These are phyloP conservation scores for Heterotis niloticus DNA, from an alignment of 2,113 vertebrate genomes.

Conservation along the genomic window DNA sequence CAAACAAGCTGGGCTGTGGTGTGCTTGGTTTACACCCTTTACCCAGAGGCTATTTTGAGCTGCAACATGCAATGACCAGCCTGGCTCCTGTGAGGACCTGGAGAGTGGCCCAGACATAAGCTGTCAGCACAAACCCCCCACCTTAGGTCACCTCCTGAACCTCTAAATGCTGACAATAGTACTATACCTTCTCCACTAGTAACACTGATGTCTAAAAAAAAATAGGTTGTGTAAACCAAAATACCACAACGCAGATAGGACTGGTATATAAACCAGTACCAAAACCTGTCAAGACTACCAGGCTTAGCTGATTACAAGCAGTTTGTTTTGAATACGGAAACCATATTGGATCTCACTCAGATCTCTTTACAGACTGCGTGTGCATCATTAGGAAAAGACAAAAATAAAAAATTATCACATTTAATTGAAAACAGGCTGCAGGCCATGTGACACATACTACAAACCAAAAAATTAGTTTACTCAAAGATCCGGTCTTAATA, in stretches of 20 bases:
- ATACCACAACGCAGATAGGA: background rate
- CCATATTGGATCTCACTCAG: no score
- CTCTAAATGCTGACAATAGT: background rate
- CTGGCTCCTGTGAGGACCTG: background rate
- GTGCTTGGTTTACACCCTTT: background rate
- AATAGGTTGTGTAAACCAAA: background rate
- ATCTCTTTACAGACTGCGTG: background rate
- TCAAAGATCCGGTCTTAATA: conserved; percentile 23
- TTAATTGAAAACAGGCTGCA: conserved; percentile 6
- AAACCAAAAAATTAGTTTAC: conserved; percentile 24
- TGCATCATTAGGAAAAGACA: conserved; percentile 21
- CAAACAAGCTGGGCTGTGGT: no score
- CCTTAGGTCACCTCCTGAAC: background rate
- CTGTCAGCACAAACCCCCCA: conserved; percentile 1
- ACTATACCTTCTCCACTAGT: background rate
- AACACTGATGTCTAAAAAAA: background rate
- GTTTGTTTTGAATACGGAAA: background rate
- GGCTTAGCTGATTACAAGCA: background rate
- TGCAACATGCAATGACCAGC: background rate
- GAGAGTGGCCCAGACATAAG: conserved; percentile 13
- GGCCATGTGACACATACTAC: conserved; percentile 23
- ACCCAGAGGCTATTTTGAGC: conserved; percentile 26
- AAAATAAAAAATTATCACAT: conserved; percentile 19
- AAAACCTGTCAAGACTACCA: background rate
- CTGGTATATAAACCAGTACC: background rate